A percentile compares a stretch with the other conserved stretches of the same genome.
These are phyloP conservation scores for Hippocampus barbouri DNA, from an alignment of 2,113 vertebrate genomes.

Conservation along the genomic window DNA sequence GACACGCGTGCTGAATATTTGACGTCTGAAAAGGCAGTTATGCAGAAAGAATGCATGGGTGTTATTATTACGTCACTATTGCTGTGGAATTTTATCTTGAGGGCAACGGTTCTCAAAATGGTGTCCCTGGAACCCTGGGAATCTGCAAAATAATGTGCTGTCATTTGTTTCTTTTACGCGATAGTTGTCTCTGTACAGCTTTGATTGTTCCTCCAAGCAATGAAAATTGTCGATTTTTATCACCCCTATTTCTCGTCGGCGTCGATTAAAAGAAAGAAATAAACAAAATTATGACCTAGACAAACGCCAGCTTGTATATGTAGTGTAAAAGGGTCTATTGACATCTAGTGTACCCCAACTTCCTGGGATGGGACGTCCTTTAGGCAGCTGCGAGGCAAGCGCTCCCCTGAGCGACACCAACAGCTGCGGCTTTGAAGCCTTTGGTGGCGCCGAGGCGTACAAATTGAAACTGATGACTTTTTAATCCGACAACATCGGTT, in stretches of 20 bases:
- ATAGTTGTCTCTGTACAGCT: background rate
- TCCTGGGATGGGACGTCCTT: conserved; percentile 2
- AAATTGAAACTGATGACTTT: conserved; percentile 4
- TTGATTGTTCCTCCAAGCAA: background rate
- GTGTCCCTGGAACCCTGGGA: too few species aligned
- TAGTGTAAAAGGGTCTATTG: background rate
- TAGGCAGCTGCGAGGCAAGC: conserved; percentile 1
- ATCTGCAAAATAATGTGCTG: background rate
- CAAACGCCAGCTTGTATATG: background rate
- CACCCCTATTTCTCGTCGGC: background rate
- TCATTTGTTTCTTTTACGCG: too few species aligned
- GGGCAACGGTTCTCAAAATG: too few species aligned
- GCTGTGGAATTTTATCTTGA: background rate
- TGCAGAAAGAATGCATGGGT: too few species aligned
- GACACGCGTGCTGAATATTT: background rate
- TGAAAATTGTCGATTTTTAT: background rate
- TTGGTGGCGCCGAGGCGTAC: conserved; percentile 2
- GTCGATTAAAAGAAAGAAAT: background rate
- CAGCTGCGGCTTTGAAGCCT: conserved; percentile 1
- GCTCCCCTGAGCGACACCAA: background rate
- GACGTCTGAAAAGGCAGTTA: background rate
- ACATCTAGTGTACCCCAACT: background rate
- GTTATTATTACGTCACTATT: background rate
- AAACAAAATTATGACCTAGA: background rate
- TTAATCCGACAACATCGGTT: background rate